Conservation (phyloP, 1,140 invertebrate genomes). For the Pissodes strobi region DNA sequence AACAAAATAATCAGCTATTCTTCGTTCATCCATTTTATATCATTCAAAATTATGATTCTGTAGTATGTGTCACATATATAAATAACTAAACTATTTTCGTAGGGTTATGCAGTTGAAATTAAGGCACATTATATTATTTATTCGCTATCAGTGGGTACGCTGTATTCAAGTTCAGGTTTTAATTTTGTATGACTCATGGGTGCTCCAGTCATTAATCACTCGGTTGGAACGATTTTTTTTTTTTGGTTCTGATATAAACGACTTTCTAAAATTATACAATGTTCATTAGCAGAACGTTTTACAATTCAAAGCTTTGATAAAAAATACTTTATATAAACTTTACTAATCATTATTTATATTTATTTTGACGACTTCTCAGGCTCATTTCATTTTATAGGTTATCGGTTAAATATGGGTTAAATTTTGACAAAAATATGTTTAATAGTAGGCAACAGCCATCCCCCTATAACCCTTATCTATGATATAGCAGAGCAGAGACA, state of each 20-base stretch:
- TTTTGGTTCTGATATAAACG: background rate
- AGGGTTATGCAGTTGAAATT: background rate
- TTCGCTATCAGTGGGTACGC: background rate
- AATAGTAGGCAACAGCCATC: too few species aligned
- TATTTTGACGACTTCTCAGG: too few species aligned
- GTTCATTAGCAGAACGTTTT: background rate
- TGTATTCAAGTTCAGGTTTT: constrained; percentile 17
- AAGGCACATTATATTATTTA: constrained; percentile 26
- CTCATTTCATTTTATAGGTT: background rate
- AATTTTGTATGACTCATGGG: constrained; percentile 25
- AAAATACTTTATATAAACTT: too few species aligned
- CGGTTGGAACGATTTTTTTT: constrained; percentile 8
- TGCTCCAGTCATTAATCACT: constrained; percentile 18
- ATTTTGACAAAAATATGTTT: too few species aligned
- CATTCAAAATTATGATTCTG: background rate
- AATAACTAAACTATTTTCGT: background rate
- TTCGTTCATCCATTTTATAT: constrained; percentile 73
- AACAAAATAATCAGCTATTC: constrained; percentile 95
- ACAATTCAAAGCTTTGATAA: too few species aligned
- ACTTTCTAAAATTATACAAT: constrained; percentile 11
- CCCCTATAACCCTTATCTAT: too few species aligned
- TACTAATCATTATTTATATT: too few species aligned
- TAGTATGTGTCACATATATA: background rate
- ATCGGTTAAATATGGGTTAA: too few species aligned
- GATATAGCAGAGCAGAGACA: too few species aligned